These are phyloP conservation scores for Cheilosia vulpina DNA, from an alignment of 2,888 invertebrate species.

Conservation along the genomic window DNA sequence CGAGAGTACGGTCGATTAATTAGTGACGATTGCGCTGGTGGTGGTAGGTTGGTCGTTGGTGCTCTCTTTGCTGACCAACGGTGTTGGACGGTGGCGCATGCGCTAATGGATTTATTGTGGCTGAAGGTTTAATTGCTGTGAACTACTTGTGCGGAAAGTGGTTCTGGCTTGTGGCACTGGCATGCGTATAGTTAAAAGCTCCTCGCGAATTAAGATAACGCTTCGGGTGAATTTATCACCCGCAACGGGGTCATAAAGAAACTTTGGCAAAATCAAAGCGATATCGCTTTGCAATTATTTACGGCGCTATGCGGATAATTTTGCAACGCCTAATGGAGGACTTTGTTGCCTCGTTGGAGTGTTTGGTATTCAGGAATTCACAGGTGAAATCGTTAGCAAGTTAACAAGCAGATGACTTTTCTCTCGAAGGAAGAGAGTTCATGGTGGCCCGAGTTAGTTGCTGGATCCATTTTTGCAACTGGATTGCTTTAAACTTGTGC, in stretches of 20 bases:
- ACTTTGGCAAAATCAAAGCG: constrained; percentile 8
- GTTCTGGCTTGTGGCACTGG: background rate
- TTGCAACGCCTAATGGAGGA: background rate
- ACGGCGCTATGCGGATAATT: background rate
- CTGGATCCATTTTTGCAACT: too few relatives aligned
- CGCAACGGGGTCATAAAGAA: background rate
- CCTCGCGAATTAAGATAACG: constrained; percentile 28
- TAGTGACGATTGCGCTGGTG: constrained; percentile 29
- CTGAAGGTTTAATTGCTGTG: background rate
- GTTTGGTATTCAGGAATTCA: background rate
- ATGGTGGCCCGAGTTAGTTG: too few relatives aligned
- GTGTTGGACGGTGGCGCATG: constrained; percentile 1
- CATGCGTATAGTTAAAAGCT: constrained; percentile 15
- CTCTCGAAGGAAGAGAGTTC: too few relatives aligned
- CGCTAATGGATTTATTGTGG: constrained; percentile 37
- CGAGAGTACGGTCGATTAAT: constrained; percentile 64
- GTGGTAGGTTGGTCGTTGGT: background rate
- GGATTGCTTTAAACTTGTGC: too few relatives aligned
- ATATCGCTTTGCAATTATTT: constrained; percentile 23
- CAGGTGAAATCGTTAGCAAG: background rate
- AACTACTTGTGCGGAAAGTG: constrained; percentile 1
- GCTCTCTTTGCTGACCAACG: background rate
- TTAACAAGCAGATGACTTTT: too few relatives aligned
- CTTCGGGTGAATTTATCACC: constrained; percentile 16
- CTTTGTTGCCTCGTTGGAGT: background rate